Evolutionary conservation across 2,797 vertebrate genomes (phyloP).

Genomic region (Anisognathus igniventris): DNA sequence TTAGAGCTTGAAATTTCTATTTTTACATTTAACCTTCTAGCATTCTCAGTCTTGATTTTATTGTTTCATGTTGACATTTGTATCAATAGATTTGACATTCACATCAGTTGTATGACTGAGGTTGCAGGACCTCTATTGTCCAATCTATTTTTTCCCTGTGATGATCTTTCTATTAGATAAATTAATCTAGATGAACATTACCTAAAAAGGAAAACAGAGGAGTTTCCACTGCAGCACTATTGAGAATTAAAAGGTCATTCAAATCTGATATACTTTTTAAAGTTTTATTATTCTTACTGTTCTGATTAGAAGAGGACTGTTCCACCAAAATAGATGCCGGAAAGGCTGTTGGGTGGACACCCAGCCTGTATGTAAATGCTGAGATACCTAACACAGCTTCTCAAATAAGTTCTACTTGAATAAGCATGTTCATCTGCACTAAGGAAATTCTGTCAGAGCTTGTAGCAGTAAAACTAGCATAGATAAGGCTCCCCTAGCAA

Average conservation of each 20-base stretch:
- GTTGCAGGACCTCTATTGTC: neutral
- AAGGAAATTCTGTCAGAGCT: neutral
- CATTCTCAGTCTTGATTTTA: neutral
- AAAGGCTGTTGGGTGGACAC: constrained; percentile 5
- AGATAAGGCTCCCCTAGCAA: neutral
- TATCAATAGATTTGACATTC: constrained; percentile 11
- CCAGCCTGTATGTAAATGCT: neutral
- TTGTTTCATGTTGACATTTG: neutral
- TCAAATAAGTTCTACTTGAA: neutral
- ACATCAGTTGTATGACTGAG: neutral
- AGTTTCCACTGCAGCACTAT: constrained; percentile 15
- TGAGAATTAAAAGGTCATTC: constrained; percentile 53
- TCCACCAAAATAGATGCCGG: constrained; percentile 19
- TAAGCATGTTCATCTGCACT: neutral
- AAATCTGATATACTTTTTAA: constrained; percentile 1
- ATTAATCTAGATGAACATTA: constrained; percentile 7
- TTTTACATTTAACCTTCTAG: constrained; percentile 23
- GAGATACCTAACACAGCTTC: neutral
- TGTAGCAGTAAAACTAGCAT: neutral
- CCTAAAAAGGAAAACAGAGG: constrained; percentile 36
- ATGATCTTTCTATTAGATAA: constrained; percentile 35
- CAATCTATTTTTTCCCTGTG: constrained; percentile 14
- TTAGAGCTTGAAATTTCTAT: neutral
- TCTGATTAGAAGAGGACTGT: neutral
- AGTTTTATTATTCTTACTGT: neutral